These are phyloP conservation scores for Leptinotarsa haldemani DNA, from an alignment of 2,888 invertebrate genomes.

Conservation along the genomic window DNA sequence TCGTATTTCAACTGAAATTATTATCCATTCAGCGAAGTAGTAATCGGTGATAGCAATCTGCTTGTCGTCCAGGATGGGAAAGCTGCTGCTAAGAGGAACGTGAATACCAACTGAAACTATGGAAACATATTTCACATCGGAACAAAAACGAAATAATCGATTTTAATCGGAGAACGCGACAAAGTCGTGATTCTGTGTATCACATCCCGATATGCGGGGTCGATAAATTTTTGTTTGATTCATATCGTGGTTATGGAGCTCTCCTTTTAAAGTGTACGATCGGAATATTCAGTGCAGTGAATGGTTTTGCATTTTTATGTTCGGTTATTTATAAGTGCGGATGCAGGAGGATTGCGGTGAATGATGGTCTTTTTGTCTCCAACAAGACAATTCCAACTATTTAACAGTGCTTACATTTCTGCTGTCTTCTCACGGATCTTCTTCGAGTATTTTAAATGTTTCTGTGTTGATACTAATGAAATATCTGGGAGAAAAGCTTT, in stretches of 20 bases:
- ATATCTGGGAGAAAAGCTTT: too few species aligned
- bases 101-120: constrained; percentile 24
- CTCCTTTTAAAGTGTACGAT: constrained; percentile 12
- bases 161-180: constrained; percentile 39
- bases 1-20: background rate
- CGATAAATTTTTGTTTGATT: constrained; percentile 54
- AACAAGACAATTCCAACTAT: constrained; percentile 1
- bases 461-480: too few species aligned
- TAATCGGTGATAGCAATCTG: background rate
- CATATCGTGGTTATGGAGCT: constrained; percentile 27
- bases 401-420: constrained; percentile 9
- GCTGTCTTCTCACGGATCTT: background rate
- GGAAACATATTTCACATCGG: constrained; percentile 9
- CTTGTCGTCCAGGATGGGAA: constrained; percentile 1
- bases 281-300: constrained; percentile 12
- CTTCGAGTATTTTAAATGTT: background rate
- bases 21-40: background rate
- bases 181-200: constrained; percentile 49
- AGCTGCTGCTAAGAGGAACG: constrained; percentile 2
- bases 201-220: constrained; percentile 48
- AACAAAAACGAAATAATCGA: constrained; percentile 32
- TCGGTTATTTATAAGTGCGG: constrained; percentile 14
- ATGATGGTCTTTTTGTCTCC: background rate
- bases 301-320: constrained; percentile 8
- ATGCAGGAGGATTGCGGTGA: constrained; percentile 4